Evolutionary conservation across 2,888 invertebrate genomes (phyloP), one percentile per base, ranked within the genome.

Genomic region (Cyclophora albipunctata): DNA sequence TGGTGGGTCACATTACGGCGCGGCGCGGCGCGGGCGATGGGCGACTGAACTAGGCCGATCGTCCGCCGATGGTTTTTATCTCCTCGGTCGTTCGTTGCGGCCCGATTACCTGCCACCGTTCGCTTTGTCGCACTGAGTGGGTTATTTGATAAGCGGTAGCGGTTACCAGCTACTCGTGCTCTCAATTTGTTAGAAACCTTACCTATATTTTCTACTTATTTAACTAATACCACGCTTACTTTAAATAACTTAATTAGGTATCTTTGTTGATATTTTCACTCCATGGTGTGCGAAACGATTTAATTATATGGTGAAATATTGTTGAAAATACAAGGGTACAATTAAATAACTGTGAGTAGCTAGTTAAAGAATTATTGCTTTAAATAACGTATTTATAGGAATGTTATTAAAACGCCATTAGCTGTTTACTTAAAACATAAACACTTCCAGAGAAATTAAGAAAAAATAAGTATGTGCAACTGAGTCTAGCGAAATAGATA

Each of bases 61-160:
- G 73, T 63, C 62, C 60, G 67, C 57, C 71, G 69, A 78, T 73
- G 69, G 77, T 84, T 83, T 89, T 87, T 89, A 89, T 88, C 78
- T 83, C 81, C 81, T 89, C 87, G 85, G 85, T 81, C 66, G 70
- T 70, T 72, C 75, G 80, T 81, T 69, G 79, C 83, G 81, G 74
- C 67, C 80, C 81, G 78, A 81, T 86, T 85, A 76, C 81, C 66
- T 66, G 60, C 67, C 67, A 70, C 78, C 81, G 64, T 67, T 81
- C 81, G 83, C 78, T 83, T 78, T 75, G 75, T 73, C 72, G 60
- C 62, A 58, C 49, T 46, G 63, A 42, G 41, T 67, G 75, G 73
- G 54, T 33, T 54, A 78, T 78, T 55, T 33, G 34, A 46, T 20
- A 48, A 57, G 52, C 53, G 44, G 6, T 33, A 63, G 72, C 72